Conservation (phyloP, 2,113 vertebrate genomes). For the Muscicapa adusta region DNA sequence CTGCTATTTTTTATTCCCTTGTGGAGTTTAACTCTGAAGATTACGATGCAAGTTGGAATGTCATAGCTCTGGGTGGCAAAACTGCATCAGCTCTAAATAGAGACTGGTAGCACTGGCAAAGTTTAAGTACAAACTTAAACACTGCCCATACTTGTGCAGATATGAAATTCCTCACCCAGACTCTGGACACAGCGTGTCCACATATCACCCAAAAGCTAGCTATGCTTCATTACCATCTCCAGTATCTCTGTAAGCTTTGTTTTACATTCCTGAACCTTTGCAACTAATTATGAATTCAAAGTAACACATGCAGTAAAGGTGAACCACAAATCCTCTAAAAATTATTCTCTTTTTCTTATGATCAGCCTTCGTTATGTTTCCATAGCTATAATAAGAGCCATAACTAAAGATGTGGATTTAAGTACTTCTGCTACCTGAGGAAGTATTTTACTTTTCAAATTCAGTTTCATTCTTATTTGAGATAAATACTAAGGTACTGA, state of each 20-base stretch:
- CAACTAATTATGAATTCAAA: not conserved
- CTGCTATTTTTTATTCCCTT: not conserved
- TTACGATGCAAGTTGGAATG: not conserved
- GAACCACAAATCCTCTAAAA: not conserved
- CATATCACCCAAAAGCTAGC: not conserved
- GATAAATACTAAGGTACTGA: not conserved
- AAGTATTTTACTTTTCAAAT: not conserved
- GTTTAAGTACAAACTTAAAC: not conserved
- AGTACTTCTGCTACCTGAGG: not conserved
- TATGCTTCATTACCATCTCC: not conserved
- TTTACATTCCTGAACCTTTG: not conserved
- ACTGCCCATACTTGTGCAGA: not conserved
- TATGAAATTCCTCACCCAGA: not conserved
- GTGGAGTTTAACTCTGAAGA: not conserved
- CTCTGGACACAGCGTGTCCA: not conserved
- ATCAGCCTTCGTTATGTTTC: not conserved
- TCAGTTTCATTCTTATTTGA: not conserved
- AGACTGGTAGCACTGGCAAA: not conserved
- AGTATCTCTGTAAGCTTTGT: not conserved
- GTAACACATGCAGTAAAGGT: not conserved
- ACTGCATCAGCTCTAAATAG: not conserved
- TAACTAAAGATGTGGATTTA: not conserved
- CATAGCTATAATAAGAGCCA: not conserved
- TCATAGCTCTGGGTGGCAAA: not conserved
- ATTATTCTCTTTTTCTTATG: not conserved